Base-by-base conservation (phyloP, 2,888 invertebrate species). In the Glyphotaelius pellucidus region DNA sequence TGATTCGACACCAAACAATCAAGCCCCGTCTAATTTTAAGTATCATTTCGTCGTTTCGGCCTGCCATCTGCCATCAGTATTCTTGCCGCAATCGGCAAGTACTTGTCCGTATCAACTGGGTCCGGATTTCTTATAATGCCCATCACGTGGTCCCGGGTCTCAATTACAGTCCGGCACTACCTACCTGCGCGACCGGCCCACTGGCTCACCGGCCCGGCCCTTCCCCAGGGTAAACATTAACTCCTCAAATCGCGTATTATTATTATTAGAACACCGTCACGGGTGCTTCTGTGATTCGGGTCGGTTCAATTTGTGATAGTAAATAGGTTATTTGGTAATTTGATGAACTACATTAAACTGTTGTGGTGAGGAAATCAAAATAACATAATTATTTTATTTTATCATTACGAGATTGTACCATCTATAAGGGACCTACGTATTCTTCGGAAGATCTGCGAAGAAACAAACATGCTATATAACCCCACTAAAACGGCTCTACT, bases 21-120 rank as follows among this genome's bases (percentile, higher is more conserved):
- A 83, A 31, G 83, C 35, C 12, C 11, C 19, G 31, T 14, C 35
- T 32, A 35, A 32, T 42, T 3, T 85, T 42, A 85, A 9, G 79
- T 19, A 31, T 19, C 35, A 47, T 88, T 88, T 80, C n/a, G 88
- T 31, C 3, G 15, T 88, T 67, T 25, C 19, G 79, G 79, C 85
- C 89, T 47, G 14, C 42, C 38, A 93, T 93, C 89, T 47, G 14
- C 42, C 38, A 93, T 93, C 91, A 88, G 91, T 93, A 93, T 93
- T 93, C 93, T 90, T 90, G 79, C 85, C 89, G 89, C 47, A 90
- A 47, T 67, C 92, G 81, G 52, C 91, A 91, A 88, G 92, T 91
- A 92, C 91, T 92, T 81, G 86, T 90, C 81, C 42, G 92, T 93
- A 93, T 93, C 92, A 92, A 92, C 90, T 91, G 88, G 90, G 67